Percentiles rank a stretch among this genome's conserved stretches.
Conservation (phyloP, 2,113 vertebrate genomes). For the Odontophorus gujanensis region DNA sequence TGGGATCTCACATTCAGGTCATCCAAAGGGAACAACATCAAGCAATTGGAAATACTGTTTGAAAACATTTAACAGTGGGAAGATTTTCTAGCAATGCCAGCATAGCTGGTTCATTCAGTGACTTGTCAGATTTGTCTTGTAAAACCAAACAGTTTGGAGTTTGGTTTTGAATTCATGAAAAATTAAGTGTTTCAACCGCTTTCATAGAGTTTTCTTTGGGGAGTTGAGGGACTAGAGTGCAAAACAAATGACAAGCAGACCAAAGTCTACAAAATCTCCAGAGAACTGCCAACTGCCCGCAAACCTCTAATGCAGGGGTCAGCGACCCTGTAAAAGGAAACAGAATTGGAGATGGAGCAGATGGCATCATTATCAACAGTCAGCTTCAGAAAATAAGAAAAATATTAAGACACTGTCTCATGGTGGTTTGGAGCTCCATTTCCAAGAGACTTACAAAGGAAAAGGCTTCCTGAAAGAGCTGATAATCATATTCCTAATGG, state of each 20-base stretch:
- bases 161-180: not conserved
- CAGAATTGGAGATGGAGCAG: slow-evolving; percentile 7
- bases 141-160: not conserved
- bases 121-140: not conserved
- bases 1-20: not conserved
- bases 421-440: not conserved
- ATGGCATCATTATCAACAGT: not conserved
- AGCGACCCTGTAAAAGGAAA: not conserved
- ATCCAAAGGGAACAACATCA: not conserved
- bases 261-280: not conserved
- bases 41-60: not conserved
- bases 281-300: not conserved
- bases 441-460: not conserved
- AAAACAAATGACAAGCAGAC: not conserved
- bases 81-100: not conserved
- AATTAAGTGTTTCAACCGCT: not conserved
- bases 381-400: not conserved
- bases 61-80: not conserved
- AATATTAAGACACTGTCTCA: not conserved
- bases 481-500: not conserved
- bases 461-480: not conserved
- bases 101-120: not conserved
- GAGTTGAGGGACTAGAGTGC: not conserved
- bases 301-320: not conserved
- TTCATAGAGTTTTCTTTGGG: not conserved